These are phyloP conservation scores for Dryobates pubescens DNA, from an alignment of 2,797 vertebrate species.

Conservation along the genomic window DNA sequence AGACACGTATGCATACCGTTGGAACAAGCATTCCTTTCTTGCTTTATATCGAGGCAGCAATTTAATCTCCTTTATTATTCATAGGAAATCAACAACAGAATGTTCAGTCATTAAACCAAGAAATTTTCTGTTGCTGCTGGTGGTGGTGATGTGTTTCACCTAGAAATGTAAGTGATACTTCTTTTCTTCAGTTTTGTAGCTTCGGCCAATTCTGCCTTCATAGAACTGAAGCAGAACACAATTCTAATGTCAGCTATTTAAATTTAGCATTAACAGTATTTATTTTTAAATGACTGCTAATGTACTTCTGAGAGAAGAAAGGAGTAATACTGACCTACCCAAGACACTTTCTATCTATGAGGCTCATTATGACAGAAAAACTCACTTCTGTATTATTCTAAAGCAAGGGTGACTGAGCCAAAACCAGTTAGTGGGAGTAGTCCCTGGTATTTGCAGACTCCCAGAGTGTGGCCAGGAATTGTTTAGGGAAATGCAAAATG, in stretches of 20 bases:
- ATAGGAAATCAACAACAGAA: not conserved
- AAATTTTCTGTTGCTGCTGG: not conserved
- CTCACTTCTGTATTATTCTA: not conserved
- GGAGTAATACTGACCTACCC: not conserved
- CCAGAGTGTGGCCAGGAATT: not conserved
- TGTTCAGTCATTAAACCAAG: not conserved
- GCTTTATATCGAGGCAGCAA: not conserved
- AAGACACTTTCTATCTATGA: not conserved
- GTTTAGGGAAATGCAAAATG: not conserved
- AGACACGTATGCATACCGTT: not conserved
- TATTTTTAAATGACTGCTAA: not conserved
- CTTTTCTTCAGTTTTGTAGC: not conserved
- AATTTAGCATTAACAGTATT: not conserved
- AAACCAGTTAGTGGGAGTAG: not conserved
- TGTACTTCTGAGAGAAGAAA: not conserved
- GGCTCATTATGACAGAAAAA: not conserved
- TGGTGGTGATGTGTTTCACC: not conserved
- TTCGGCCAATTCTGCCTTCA: not conserved
- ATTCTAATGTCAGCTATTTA: not conserved
- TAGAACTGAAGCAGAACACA: not conserved
- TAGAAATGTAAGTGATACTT: not conserved
- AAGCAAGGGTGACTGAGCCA: not conserved
- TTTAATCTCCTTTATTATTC: not conserved
- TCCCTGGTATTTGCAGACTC: not conserved
- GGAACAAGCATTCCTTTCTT: not conserved